Evolutionary conservation across 2,888 invertebrate genomes (phyloP), one percentile per base, ranked within the genome.

Genomic region (Nomada hirtipes): DNA sequence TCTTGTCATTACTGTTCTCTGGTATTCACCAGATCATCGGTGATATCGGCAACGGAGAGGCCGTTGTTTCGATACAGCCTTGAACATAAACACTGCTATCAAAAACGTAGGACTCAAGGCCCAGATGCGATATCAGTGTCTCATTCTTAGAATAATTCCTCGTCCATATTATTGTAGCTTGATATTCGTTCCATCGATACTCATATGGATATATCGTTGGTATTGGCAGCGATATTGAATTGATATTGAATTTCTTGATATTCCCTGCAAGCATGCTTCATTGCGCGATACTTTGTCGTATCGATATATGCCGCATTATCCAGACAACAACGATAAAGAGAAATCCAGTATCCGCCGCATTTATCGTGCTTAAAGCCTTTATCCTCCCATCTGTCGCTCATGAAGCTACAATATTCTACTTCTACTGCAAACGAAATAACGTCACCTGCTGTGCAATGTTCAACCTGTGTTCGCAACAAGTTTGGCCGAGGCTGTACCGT

Each of bases 1-100:
- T 67, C 82, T 80, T 78, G 63, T 65, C 60, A 77, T 61, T 80
- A 64, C 72, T 72, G 47, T 68, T 72, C 60, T 47, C 55, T 60
- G 77, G 79, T 65, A 64, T 47, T 63, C 57, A 29, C 53, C 68
- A 85, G 72, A 79, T 57, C 70, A 74, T 76, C 67, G 44, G 70
- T 42, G 84, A 83, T 83, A 79, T 83, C 68, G 82, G 75, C 78
- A 71, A 78, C 59, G 77, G 69, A 26, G 60, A 23, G 23, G 26
- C 50, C 67, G 44, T 26, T 63, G 23, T 79, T 74, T 67, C 70
- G 82, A 64, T 52, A 63, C 65, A 64, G 75, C 73, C 79, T 82
- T 69, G 82, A 79, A 29, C 77, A 52, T 52, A 36, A 67, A 52
- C 44, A 15, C 42, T 44, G 13, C 60, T 64, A 68, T 69, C 52